A percentile compares a stretch with the other conserved stretches of the same genome.
Evolutionary conservation across 2,113 vertebrate genomes (phyloP).

Genomic region (Vidua macroura): DNA sequence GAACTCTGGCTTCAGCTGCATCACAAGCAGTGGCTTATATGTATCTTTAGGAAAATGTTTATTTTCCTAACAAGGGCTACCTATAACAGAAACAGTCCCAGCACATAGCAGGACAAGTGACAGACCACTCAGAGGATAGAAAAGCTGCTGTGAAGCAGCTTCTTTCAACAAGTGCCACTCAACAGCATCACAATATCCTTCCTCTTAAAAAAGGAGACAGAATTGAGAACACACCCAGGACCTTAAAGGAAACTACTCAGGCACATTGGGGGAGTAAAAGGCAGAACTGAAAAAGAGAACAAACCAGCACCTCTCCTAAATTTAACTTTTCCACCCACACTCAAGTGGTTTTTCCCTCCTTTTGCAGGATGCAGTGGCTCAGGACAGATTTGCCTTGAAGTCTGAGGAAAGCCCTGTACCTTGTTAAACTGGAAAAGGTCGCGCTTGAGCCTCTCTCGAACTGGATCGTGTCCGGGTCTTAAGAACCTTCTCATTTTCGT

Average conservation of each 20-base stretch:
- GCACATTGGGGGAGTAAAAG: background rate
- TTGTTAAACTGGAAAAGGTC: conserved; percentile 97
- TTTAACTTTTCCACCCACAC: conserved; percentile 23
- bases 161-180: background rate
- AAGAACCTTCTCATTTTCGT: conserved; percentile 93
- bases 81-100: background rate
- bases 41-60: background rate
- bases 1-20: background rate
- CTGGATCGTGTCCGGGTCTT: conserved; percentile 88
- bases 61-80: background rate
- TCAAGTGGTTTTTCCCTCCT: background rate
- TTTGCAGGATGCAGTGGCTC: background rate
- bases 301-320: background rate
- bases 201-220: background rate
- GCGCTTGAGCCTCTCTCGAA: conserved; percentile 88
- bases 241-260: background rate
- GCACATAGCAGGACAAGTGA: background rate
- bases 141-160: background rate
- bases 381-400: background rate
- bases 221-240: background rate
- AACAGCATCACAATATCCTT: background rate
- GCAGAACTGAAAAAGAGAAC: background rate
- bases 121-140: background rate
- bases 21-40: background rate
- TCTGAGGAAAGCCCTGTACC: conserved; percentile 66